Evolutionary conservation across 2,797 vertebrate species (phyloP), one percentile per base, ranked within the genome.

Genomic region (Acipenser transmontanus): DNA sequence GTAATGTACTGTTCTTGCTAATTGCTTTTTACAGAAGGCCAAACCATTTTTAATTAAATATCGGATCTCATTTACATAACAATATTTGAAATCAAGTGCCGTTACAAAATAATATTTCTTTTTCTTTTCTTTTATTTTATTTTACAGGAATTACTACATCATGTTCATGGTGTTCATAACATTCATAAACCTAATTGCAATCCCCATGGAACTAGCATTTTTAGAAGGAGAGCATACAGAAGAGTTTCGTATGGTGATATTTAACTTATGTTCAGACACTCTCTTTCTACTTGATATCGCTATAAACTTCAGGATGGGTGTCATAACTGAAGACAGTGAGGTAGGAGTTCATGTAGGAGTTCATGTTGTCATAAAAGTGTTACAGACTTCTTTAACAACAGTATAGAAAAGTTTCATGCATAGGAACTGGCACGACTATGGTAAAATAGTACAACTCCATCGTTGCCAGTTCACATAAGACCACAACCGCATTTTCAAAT

Each of bases 171-270:
- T 91, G 85, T 82, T 85, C 70, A 85, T 91, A 77, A 90, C 87
- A 0, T 88, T 91, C 49, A 76, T 89, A 51, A 91, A 91, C 78
- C 83, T 92, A 66, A 89, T 92, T 8, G 87, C 87, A 68, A 91
- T 89, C 64, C 90, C 90, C 61, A 89, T 91, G 85, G 88, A 89
- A 78, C 89, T 92, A 5, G 87, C 89, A 0, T 92, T 91, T 62
- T 77, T 90, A 74, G 88, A 91, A 1, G 76, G 85, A 0, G 69
- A 78, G 73, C 80, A 34, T 34, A 34, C 20, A 34, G 20, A 79
- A 4, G 20, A 4, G 20, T 34, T 34, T 34, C 1, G 3, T 34
- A 34, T 34, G 20, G 20, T 34, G 20, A 82, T 86, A 6, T 92
- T 92, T 61, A 92, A 90, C 6, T 85, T 92, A 60, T 88, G 89